Conservation (phyloP, 2,888 invertebrate species). For the Tenthredo livida region DNA sequence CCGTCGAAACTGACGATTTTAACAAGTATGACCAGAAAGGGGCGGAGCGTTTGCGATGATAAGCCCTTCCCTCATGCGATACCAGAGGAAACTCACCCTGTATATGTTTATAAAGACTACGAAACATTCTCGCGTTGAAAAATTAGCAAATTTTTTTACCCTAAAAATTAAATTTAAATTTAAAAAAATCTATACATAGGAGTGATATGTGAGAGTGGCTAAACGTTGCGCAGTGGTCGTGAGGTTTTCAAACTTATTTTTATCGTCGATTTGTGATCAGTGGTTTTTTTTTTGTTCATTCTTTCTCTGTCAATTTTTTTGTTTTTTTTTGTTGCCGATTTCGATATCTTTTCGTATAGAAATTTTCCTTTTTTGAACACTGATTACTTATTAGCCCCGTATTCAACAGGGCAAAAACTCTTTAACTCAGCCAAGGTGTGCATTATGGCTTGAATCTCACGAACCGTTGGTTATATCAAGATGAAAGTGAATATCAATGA, state of each 20-base stretch:
- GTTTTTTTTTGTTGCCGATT: neutral
- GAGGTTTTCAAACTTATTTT: conserved; percentile 4
- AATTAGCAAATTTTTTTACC: neutral
- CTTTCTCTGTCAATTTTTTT: neutral
- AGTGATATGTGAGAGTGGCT: conserved; percentile 69
- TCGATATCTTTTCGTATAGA: neutral
- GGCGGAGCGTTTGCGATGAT: no score
- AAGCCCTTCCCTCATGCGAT: no score
- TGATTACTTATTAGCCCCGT: neutral
- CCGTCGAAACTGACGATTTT: no score
- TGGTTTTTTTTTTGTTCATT: neutral
- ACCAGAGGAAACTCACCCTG: no score
- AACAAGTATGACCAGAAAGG: no score
- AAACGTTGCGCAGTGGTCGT: conserved; percentile 75
- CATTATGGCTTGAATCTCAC: neutral
- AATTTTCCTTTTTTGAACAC: neutral
- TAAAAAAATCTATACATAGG: neutral
- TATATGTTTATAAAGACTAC: neutral
- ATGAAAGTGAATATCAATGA: no score
- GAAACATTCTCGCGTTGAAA: neutral
- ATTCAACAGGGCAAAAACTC: neutral
- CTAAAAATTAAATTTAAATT: no score
- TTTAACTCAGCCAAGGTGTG: neutral
- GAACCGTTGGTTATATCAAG: no score
- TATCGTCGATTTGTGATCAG: neutral